These are phyloP conservation scores for Knipowitschia caucasica DNA, from an alignment of 2,797 vertebrate species.

Conservation along the genomic window DNA sequence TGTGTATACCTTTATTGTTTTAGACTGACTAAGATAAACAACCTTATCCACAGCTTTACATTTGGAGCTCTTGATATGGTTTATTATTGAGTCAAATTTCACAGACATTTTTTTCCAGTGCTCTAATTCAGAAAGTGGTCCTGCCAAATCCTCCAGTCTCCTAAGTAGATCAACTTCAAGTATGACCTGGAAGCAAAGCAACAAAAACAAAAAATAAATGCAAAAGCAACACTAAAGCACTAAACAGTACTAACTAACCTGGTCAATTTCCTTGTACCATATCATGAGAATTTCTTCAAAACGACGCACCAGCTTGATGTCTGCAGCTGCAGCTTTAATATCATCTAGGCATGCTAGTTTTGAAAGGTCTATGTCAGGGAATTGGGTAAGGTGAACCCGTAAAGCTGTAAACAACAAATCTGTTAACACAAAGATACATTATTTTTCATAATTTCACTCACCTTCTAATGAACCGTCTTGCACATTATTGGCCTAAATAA, in stretches of 20 bases:
- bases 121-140: constrained; percentile 79
- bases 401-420: constrained; percentile 55
- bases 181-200: constrained; percentile 69
- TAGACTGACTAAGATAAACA: constrained; percentile 74
- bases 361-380: constrained; percentile 71
- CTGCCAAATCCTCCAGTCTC: constrained; percentile 72
- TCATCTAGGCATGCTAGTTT: constrained; percentile 70
- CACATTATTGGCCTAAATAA: constrained; percentile 68
- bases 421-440: background rate
- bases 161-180: constrained; percentile 75
- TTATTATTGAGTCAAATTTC: constrained; percentile 80
- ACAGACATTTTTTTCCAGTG: constrained; percentile 80
- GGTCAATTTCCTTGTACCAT: constrained; percentile 82
- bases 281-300: constrained; percentile 77
- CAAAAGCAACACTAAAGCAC: background rate
- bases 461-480: constrained; percentile 77
- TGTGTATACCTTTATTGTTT: constrained; percentile 73
- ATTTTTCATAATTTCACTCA: constrained; percentile 45
- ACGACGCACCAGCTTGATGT: constrained; percentile 63
- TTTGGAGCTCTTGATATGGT: constrained; percentile 76
- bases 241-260: constrained; percentile 46
- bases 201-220: background rate
- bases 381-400: constrained; percentile 67
- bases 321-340: constrained; percentile 67
- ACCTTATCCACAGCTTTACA: constrained; percentile 78